phyloP scores from a whole-genome alignment of 2,888 invertebrate genomes.

The Pollenia griseotomentosa region DNA sequence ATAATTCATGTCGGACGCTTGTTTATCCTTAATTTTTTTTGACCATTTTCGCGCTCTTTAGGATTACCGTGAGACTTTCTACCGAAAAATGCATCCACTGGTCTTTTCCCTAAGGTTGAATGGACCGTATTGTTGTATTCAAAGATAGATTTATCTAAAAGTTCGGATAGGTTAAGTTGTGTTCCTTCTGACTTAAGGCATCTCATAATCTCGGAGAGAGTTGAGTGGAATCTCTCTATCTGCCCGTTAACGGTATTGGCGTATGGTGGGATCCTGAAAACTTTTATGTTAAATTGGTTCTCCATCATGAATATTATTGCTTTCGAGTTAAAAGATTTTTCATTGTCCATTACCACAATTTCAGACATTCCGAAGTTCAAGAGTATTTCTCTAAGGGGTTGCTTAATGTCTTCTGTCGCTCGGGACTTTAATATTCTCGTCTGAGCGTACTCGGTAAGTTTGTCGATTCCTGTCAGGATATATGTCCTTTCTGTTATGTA shows the following conservation, averaged over 20 bases:
- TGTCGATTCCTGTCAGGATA: conserved; percentile 23
- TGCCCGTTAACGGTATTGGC: not conserved
- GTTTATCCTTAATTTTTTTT: not conserved
- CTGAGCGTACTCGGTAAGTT: conserved; percentile 13
- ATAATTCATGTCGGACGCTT: not conserved
- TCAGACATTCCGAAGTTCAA: conserved; percentile 32
- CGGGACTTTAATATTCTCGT: conserved; percentile 19
- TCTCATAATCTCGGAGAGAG: too few relatives aligned
- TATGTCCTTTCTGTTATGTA: conserved; percentile 12
- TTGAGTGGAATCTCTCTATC: too few relatives aligned
- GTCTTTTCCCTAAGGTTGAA: not conserved
- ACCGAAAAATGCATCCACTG: not conserved
- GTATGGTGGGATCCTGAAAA: not conserved
- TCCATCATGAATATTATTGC: not conserved
- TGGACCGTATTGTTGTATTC: too few relatives aligned
- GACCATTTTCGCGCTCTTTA: not conserved
- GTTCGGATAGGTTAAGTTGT: too few relatives aligned
- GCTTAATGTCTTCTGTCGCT: conserved; percentile 25
- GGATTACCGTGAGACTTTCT: not conserved
- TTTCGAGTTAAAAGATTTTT: conserved; percentile 1
- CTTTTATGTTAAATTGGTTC: not conserved
- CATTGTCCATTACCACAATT: conserved; percentile 52
- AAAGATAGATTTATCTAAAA: too few relatives aligned
- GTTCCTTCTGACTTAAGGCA: too few relatives aligned
- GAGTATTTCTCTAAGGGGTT: conserved; percentile 29